Evolutionary conservation across 2,888 invertebrate species (phyloP), one percentile per base, ranked within the genome.

Genomic region (Drosophila barbarae): DNA sequence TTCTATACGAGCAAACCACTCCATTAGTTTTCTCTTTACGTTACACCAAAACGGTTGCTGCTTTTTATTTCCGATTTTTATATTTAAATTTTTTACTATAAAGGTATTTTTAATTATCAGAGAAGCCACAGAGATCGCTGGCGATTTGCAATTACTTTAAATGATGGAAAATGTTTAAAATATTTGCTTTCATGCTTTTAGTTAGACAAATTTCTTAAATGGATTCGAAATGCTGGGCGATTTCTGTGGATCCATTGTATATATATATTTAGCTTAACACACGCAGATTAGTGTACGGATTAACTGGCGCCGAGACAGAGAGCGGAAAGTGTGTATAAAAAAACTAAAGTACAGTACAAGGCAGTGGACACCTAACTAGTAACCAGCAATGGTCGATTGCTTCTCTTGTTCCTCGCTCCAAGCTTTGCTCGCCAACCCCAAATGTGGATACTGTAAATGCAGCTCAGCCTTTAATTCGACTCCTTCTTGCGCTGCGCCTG

Each of bases 401-500:
- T 34, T 30, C 23, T 46, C 23, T 46, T 28, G 36, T 44, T 38
- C 34, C 30, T 55, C n/a, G 46, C 32, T 34, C 53, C 38, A 10
- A 18, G 42, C 18, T 15, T 12, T 15, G 15, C 34, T 38, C 15
- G 13, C 28, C 74, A 78, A 77, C 69, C 68, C 42, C 32, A 18
- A 18, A 26, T 38, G 36, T 34, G 26, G 53, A 41, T 63, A 36
- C 35, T 23, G 21, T 68, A 57, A 68, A 73, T 69, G 77, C 61
- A 18, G 46, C 8, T 21, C 30, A 7, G 13, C 15, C 8, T 38
- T 59, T 77, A 81, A 46, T 83, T 80, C 51, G 69, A 64, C 34
- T 75, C 81, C 39, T 85, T 85, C 58, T 85, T 85, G 70, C 69
- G 76, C 56, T 73, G 58, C 12, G 93, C 92, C 35, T 91, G 89